These are phyloP conservation scores for Neoseiulus cucumeris DNA, from an alignment of 1,140 invertebrate genomes.

Conservation along the genomic window DNA sequence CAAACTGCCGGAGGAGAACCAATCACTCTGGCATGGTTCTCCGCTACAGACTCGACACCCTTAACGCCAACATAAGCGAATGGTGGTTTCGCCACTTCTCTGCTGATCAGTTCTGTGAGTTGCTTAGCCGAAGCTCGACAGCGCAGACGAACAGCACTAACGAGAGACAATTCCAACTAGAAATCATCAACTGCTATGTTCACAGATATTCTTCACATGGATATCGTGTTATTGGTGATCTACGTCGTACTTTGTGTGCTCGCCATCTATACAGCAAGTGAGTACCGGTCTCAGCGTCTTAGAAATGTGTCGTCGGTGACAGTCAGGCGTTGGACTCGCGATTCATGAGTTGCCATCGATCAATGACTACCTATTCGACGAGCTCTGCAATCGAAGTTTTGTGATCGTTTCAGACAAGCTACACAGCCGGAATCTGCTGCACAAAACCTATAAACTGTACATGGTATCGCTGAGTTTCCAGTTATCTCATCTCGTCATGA, in stretches of 20 bases:
- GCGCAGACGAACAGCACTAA: neutral
- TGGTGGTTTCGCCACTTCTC: slow-evolving; percentile 70
- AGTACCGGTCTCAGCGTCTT: slow-evolving; percentile 4
- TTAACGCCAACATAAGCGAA: slow-evolving; percentile 48
- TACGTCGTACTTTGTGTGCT: slow-evolving; percentile 38
- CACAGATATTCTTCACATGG: slow-evolving; percentile 29
- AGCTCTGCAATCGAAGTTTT: neutral
- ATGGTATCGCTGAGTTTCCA: slow-evolving; percentile 42
- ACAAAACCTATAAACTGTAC: slow-evolving; percentile 70
- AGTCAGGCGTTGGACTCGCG: too few species aligned
- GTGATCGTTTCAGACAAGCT: slow-evolving; percentile 39
- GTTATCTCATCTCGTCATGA: slow-evolving; percentile 38
- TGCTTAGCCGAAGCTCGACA: neutral
- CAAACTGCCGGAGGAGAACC: slow-evolving; percentile 35
- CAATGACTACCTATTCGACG: slow-evolving; percentile 6
- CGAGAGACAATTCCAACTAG: neutral
- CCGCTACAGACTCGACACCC: slow-evolving; percentile 48
- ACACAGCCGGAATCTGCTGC: slow-evolving; percentile 49
- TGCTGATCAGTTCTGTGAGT: slow-evolving; percentile 77
- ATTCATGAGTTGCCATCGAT: neutral
- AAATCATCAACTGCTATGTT: neutral
- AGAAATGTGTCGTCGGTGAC: too few species aligned
- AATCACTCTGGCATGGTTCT: neutral
- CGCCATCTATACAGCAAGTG: slow-evolving; percentile 14
- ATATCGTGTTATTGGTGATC: slow-evolving; percentile 27